Evolutionary conservation across 2,113 vertebrate genomes (phyloP).

Genomic region (Apistogramma diplotaenia): DNA sequence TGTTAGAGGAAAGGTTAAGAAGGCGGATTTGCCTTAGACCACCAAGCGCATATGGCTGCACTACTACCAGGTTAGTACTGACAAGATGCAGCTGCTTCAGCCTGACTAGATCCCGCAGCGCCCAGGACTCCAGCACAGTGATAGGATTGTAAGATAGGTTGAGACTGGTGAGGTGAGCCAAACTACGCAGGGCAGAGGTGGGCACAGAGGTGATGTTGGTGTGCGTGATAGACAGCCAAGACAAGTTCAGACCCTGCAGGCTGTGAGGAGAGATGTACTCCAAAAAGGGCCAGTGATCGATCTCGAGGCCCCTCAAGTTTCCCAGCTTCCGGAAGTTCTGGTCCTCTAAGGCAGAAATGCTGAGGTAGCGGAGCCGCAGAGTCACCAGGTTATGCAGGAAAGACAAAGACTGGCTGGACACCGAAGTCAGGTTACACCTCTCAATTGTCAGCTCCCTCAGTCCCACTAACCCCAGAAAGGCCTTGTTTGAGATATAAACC

Average conservation of each 20-base stretch:
- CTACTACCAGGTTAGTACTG: slow-evolving; percentile 80
- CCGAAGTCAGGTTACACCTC: slow-evolving; percentile 92
- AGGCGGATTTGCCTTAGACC: slow-evolving; percentile 90
- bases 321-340: slow-evolving; percentile 89
- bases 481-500: slow-evolving; percentile 94
- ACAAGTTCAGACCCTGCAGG: slow-evolving; percentile 93
- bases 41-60: slow-evolving; percentile 88
- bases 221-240: slow-evolving; percentile 91
- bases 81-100: slow-evolving; percentile 95
- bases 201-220: slow-evolving; percentile 95
- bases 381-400: slow-evolving; percentile 88
- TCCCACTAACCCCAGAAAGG: slow-evolving; percentile 88
- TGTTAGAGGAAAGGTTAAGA: slow-evolving; percentile 92
- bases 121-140: slow-evolving; percentile 86
- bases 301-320: slow-evolving; percentile 87
- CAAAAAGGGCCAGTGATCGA: slow-evolving; percentile 92
- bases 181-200: slow-evolving; percentile 85
- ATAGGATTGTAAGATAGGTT: slow-evolving; percentile 96
- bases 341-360: slow-evolving; percentile 86
- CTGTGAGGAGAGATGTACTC: slow-evolving; percentile 88
- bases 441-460: slow-evolving; percentile 91
- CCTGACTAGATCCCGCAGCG: slow-evolving; percentile 88
- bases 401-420: slow-evolving; percentile 89
- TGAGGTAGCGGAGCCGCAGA: slow-evolving; percentile 89
- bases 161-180: slow-evolving; percentile 89